Conservation (phyloP, 23 tunicate genomes). For the Ciona savignyi region DNA sequence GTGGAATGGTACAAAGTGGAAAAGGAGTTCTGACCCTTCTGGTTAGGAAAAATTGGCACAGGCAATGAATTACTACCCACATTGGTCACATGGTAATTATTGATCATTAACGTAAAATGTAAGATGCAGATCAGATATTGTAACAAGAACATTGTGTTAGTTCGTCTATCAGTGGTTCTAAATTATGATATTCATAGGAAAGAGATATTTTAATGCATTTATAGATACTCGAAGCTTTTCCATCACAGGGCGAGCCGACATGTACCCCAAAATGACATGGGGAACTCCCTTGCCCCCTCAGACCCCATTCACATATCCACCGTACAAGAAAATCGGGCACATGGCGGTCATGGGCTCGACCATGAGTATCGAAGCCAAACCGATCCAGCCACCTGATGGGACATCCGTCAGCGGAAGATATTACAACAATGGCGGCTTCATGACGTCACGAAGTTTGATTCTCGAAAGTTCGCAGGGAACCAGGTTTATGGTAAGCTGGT, state of each 20-base stretch:
- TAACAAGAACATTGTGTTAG: too few relatives aligned
- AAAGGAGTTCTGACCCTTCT: too few relatives aligned
- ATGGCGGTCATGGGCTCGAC: constrained; percentile 93
- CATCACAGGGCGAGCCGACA: constrained; percentile 60
- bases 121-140: too few relatives aligned
- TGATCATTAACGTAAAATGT: too few relatives aligned
- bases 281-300: constrained; percentile 92
- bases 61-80: too few relatives aligned
- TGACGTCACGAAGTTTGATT: constrained; percentile 27
- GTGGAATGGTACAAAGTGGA: too few relatives aligned
- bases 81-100: too few relatives aligned
- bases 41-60: too few relatives aligned
- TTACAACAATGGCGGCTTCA: constrained; percentile 16
- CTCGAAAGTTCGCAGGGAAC: constrained; percentile 19
- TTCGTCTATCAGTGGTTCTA: too few relatives aligned
- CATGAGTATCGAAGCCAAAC: constrained; percentile 68
- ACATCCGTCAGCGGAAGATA: constrained; percentile 13
- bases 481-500: constrained; percentile 35
- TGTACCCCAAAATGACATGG: constrained; percentile 93
- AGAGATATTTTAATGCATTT: too few relatives aligned
- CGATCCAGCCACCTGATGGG: constrained; percentile 10
- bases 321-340: constrained; percentile 82
- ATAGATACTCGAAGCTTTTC: not conserved
- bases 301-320: constrained; percentile 90
- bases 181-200: too few relatives aligned